Evolutionary conservation across 2,113 vertebrate species (phyloP).

Genomic region (Mormyrus iriodes): DNA sequence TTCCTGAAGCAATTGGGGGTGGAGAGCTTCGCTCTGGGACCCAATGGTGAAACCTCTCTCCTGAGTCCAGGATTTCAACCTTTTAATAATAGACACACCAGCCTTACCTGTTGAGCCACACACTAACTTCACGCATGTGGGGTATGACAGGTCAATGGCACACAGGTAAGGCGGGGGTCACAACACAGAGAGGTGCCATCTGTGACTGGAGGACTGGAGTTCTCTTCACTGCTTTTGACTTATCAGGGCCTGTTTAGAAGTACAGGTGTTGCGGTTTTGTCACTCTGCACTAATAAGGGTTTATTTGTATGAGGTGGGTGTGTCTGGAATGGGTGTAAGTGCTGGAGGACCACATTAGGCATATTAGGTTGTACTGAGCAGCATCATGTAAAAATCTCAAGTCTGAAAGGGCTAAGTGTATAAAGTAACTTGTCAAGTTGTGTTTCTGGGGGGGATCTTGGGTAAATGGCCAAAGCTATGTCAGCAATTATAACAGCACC

Average conservation of each 20-base stretch:
- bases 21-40: not conserved
- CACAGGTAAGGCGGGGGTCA: not conserved
- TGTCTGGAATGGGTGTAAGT: not conserved
- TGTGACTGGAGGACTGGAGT: not conserved
- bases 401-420: not conserved
- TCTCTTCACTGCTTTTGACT: not conserved
- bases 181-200: not conserved
- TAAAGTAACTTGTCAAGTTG: not conserved
- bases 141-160: not conserved
- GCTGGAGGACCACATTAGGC: not conserved
- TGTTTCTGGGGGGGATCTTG: not conserved
- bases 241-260: not conserved
- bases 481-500: no score
- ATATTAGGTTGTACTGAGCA: not conserved
- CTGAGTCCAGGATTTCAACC: not conserved
- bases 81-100: not conserved
- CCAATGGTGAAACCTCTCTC: not conserved
- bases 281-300: not conserved
- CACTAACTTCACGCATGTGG: not conserved
- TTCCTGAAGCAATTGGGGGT: not conserved
- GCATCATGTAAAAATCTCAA: not conserved
- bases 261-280: not conserved
- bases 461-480: not conserved
- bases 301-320: not conserved
- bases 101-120: not conserved